Evolutionary conservation across 2,797 vertebrate species (phyloP), one percentile per base, ranked within the genome.

Genomic region (Pipistrellus nathusii): DNA sequence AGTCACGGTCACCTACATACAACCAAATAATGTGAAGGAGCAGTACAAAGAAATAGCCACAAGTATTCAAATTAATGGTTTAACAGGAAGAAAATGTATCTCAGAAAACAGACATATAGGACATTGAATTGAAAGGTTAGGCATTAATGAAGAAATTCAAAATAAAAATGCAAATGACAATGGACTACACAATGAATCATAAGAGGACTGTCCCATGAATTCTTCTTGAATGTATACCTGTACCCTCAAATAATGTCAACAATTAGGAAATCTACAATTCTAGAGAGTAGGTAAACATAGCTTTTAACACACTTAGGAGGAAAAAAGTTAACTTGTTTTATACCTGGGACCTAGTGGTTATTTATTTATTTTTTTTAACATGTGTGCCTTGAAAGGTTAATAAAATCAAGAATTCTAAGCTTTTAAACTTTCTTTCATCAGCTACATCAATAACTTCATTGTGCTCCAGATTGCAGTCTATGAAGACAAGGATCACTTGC

Each of bases 11-110:
- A 94, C 72, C 80, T 82, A 73, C 32, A 32, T 44, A 27, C 35
- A 94, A 25, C 44, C 72, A 83, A 96, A 85, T 83, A 82, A 93
- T 73, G n/a, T 80, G 71, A 88, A 81, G 48, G 46, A 64, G 82
- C 30, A 10, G 30, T 77, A 73, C 44, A 84, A 90, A 90, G 80
- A 35, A 91, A 86, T 48, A 84, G 25, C 85, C 53, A 77, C 88
- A 95, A 95, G 87, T 95, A 93, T 95, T 95, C 92, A 95, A 88
- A 94, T 85, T 46, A 76, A 88, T 76, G 21, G 48, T 46, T 41
- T 62, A 83, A 94, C 72, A 93, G 23, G 73, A 82, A 91, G 73
- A 95, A 97, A 92, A 85, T n/a, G 3, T 92, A 90, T 95, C 91
- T 95, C 85, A 88, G 91, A 78, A 94, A 95, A 84, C 64, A 95